These are phyloP conservation scores for Caranx ignobilis DNA, from an alignment of 2,113 vertebrate species.

Conservation along the genomic window DNA sequence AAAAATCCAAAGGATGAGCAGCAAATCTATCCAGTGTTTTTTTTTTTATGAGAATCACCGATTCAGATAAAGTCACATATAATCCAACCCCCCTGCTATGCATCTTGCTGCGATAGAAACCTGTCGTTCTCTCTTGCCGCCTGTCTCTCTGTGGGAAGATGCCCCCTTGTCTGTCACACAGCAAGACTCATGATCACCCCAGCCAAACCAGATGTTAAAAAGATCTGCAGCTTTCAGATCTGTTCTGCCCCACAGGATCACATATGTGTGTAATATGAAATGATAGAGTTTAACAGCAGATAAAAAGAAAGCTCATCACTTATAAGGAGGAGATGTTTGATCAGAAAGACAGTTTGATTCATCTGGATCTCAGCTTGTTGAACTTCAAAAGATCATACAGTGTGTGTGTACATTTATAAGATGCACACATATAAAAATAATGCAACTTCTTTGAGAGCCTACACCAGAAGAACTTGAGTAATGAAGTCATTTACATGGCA, in stretches of 20 bases:
- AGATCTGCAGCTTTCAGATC: conserved; percentile 43
- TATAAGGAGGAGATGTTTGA: background rate
- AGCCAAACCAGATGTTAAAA: conserved; percentile 62
- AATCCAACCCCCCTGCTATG: conserved; percentile 7
- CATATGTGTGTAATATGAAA: background rate
- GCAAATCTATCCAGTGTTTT: background rate
- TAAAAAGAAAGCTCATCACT: background rate
- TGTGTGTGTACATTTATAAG: background rate
- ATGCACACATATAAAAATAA: background rate
- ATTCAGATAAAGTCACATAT: background rate
- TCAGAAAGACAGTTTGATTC: background rate
- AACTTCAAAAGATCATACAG: background rate
- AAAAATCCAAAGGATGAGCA: background rate
- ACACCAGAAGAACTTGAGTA: background rate
- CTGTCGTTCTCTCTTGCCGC: background rate
- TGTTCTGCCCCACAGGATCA: conserved; percentile 12
- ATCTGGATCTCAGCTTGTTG: background rate
- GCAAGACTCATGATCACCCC: conserved; percentile 26
- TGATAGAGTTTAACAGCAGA: background rate
- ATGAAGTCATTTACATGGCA: conserved; percentile 11
- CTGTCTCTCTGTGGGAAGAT: conserved; percentile 49
- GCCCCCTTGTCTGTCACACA: conserved; percentile 43
- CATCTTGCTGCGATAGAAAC: conserved; percentile 12
- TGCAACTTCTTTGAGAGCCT: background rate
- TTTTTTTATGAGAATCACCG: background rate